These are phyloP conservation scores for Pseudochirops cupreus DNA, from an alignment of 2,797 vertebrate genomes.

Conservation along the genomic window DNA sequence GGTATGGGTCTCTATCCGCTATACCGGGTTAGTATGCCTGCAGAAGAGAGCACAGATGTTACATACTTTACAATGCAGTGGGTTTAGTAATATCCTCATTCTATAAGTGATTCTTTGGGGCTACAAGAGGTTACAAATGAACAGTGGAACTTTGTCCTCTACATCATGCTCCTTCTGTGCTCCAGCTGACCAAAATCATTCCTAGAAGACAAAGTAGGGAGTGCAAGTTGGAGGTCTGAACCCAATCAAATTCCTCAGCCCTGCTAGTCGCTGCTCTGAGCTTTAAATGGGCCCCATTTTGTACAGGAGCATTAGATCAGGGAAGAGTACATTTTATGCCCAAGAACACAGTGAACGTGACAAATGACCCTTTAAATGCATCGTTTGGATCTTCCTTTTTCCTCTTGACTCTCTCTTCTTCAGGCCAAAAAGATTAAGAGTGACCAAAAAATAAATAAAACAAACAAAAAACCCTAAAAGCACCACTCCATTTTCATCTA, in stretches of 20 bases:
- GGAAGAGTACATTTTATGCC: not conserved
- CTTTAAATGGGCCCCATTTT: not conserved
- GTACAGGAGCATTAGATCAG: not conserved
- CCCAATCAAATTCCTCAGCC: not conserved
- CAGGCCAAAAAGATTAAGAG: not conserved
- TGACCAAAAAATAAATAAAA: not conserved
- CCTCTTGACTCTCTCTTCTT: not conserved
- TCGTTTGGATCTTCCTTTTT: not conserved
- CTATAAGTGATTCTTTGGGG: not conserved
- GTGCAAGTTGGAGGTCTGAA: not conserved
- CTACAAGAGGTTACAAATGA: not conserved
- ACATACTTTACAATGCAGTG: not conserved
- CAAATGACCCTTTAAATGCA: not conserved
- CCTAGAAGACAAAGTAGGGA: not conserved
- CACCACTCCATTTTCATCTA: not conserved
- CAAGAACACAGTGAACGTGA: not conserved
- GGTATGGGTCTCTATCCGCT: not conserved
- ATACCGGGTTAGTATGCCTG: not conserved
- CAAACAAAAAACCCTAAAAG: not conserved
- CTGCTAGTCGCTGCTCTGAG: not conserved
- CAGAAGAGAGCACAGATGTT: not conserved
- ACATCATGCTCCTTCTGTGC: not conserved
- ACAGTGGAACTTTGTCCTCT: not conserved
- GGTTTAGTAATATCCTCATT: not conserved
- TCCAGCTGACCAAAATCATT: not conserved